Evolutionary conservation across 2,113 vertebrate species (phyloP).

Genomic region (Grallaria varia): DNA sequence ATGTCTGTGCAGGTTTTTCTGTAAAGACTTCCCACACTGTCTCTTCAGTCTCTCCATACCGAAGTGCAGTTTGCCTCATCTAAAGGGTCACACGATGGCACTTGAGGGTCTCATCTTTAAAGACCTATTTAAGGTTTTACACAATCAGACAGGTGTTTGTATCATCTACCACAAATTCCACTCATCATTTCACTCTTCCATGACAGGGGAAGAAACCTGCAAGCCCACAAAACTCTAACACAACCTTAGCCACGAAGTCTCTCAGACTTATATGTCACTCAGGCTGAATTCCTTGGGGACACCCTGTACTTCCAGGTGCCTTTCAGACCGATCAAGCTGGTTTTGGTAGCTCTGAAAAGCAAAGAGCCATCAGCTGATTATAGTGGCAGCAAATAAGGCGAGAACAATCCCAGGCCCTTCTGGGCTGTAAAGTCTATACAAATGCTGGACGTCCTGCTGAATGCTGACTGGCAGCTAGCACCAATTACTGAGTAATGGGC

Average conservation of each 20-base stretch:
- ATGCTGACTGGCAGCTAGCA: slow-evolving; percentile 54
- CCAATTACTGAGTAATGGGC: slow-evolving; percentile 56
- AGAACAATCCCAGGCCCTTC: slow-evolving; percentile 43
- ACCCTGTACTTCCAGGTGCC: slow-evolving; percentile 18
- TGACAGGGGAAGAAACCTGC: not conserved
- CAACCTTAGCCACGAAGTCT: not conserved
- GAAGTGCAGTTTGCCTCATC: not conserved
- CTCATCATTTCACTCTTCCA: not conserved
- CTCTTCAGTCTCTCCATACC: not conserved
- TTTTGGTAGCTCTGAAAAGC: slow-evolving; percentile 9
- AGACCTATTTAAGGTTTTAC: not conserved
- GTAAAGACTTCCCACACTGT: not conserved
- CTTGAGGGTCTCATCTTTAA: not conserved
- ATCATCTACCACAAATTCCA: not conserved
- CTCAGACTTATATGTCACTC: not conserved
- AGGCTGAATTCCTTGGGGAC: not conserved
- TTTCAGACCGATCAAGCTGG: not conserved
- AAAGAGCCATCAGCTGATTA: slow-evolving; percentile 11
- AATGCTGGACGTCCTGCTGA: slow-evolving; percentile 30
- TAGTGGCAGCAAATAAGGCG: not conserved
- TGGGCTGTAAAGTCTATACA: slow-evolving; percentile 37
- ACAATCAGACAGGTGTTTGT: not conserved
- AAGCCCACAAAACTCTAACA: not conserved
- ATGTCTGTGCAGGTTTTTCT: not conserved
- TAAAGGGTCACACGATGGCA: not conserved